Percentiles rank a stretch among this genome's conserved stretches.
phyloP scores from a whole-genome alignment of 2,113 vertebrate species.

The Bubo scandiacus region DNA sequence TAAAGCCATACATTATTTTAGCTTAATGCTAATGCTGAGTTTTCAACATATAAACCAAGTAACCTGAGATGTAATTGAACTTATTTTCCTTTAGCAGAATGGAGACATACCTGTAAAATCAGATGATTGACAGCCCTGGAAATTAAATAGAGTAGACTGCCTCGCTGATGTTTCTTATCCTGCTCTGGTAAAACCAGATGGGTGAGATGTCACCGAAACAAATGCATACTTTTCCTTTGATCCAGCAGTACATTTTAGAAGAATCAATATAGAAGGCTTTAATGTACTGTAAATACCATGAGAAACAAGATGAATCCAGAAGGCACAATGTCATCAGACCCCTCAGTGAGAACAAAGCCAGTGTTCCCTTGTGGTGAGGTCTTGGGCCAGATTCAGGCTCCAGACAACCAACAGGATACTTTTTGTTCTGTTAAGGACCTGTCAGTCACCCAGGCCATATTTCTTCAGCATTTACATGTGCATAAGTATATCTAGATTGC shows the following conservation, averaged over 20 bases:
- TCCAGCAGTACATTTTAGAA: not conserved
- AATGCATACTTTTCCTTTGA: not conserved
- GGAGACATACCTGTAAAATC: not conserved
- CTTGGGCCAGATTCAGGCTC: not conserved
- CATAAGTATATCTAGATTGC: not conserved
- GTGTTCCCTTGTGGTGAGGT: not conserved
- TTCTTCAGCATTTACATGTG: not conserved
- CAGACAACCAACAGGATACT: not conserved
- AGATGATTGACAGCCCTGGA: not conserved
- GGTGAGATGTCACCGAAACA: not conserved
- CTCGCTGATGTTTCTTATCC: not conserved
- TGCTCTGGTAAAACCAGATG: not conserved
- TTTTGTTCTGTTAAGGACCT: rapidly evolving
- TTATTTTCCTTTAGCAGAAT: not conserved
- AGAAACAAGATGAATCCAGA: not conserved
- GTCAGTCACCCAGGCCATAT: not conserved
- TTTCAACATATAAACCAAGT: not conserved
- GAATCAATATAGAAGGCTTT: not conserved
- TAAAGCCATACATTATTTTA: not conserved
- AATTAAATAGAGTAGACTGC: not conserved
- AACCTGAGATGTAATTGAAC: not conserved
- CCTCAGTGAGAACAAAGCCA: not conserved
- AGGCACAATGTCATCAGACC: not conserved
- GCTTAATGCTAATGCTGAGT: not conserved
- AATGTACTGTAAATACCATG: not conserved